phyloP scores from a whole-genome alignment of 2,888 invertebrate species.

The Agrotis puta region DNA sequence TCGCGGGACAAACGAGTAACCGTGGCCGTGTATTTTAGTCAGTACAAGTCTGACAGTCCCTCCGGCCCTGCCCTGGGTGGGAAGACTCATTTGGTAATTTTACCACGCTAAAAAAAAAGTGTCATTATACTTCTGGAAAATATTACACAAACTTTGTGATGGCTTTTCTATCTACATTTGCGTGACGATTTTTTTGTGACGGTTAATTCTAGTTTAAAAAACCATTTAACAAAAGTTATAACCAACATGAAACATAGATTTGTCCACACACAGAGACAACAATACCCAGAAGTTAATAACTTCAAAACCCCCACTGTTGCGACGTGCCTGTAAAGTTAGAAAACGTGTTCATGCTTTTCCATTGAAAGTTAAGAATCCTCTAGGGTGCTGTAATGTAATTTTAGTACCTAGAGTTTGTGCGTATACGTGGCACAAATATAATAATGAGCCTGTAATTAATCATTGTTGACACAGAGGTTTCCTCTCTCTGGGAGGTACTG shows the following conservation, averaged over 20 bases:
- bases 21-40: too few species aligned
- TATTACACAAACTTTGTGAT: neutral
- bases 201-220: neutral
- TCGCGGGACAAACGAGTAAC: too few species aligned
- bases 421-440: too few species aligned
- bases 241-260: conserved; percentile 3
- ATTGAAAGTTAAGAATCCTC: conserved; percentile 35
- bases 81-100: too few species aligned
- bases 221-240: neutral
- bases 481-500: too few species aligned
- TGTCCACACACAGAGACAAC: neutral
- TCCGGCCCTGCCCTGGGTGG: too few species aligned
- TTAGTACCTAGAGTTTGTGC: neutral
- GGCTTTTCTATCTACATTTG: neutral
- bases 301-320: conserved; percentile 18
- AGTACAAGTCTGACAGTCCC: too few species aligned
- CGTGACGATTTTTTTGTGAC: neutral
- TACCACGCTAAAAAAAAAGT: too few species aligned
- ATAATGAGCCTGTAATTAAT: too few species aligned
- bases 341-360: conserved; percentile 34
- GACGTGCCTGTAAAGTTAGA: conserved; percentile 40
- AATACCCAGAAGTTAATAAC: conserved; percentile 31
- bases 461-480: too few species aligned
- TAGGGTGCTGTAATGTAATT: conserved; percentile 12
- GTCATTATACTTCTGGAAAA: neutral